A percentile compares a stretch with the other conserved stretches of the same genome.
Evolutionary conservation across 2,113 vertebrate genomes (phyloP).

Genomic region (Solea senegalensis): DNA sequence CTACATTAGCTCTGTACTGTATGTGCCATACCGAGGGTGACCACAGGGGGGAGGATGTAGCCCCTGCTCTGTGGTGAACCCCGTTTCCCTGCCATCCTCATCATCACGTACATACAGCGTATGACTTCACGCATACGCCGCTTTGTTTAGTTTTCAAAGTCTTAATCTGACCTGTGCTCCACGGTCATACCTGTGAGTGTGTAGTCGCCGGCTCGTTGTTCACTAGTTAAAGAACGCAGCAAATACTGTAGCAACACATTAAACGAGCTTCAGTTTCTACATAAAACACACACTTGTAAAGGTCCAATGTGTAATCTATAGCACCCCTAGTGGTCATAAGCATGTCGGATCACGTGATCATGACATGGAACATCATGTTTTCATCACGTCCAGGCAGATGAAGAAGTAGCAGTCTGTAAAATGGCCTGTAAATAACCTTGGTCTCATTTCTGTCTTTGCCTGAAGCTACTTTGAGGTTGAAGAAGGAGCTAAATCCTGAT

Average conservation of each 20-base stretch:
- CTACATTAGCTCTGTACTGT: conserved; percentile 24
- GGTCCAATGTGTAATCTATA: no score
- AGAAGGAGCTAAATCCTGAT: no score
- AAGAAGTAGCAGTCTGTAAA: no score
- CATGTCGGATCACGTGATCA: no score
- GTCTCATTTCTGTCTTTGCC: no score
- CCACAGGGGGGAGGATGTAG: conserved; percentile 23
- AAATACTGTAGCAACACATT: conserved; percentile 57
- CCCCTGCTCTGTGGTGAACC: conserved; percentile 23
- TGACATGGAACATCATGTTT: no score
- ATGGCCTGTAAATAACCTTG: no score
- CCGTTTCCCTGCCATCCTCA: conserved; percentile 3
- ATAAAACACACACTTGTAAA: background rate
- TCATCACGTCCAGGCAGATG: no score
- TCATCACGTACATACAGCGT: background rate
- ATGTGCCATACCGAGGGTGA: conserved; percentile 58
- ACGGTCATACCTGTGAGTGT: background rate
- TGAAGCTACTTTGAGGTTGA: no score
- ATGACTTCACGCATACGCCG: background rate
- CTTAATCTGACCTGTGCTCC: conserved; percentile 13
- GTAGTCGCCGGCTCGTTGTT: background rate
- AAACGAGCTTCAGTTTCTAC: no score
- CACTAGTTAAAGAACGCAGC: conserved; percentile 55
- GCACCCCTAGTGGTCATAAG: no score
- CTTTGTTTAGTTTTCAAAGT: background rate